Base-by-base conservation (phyloP, 2,113 vertebrate genomes). In the Misgurnus mizolepis region DNA sequence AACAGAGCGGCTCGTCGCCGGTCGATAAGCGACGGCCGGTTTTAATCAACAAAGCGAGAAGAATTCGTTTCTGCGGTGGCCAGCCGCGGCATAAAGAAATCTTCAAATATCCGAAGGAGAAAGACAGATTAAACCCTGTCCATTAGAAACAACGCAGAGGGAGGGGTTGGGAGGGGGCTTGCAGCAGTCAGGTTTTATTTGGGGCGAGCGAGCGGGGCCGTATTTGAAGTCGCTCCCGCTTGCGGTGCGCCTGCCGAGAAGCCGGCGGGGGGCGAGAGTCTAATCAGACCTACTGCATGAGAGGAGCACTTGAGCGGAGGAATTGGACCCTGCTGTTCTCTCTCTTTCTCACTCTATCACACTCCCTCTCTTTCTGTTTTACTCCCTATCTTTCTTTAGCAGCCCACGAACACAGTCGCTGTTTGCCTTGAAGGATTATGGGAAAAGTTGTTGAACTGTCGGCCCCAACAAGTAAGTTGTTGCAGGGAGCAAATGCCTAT, bases 91-190 rank as follows among this genome's bases (percentile, higher is more conserved):
- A 95, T 95, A 93, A 95, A 93, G 70, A 98, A 98, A 96, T 98
- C 97, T 97, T 98, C 96, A 97, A 96, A 98, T 96, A 96, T 96
- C 94, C 65, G 41, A 80, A 82, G 79, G 92, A 93, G 94, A 93
- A 95, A 97, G 96, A 92, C 95, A 98, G 97, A 98, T 98, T 98
- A 98, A 96, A 97, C 96, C 94, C 92, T 96, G 97, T 95, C 95
- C 93, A 71, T 58, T 71, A 78, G 68, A 78, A 70, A 64, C 65
- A 43, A 58, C 47, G 64, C 56, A 61, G 70, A 80, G 65, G 62
- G 78, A 62, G 81, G 65, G 79, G 41, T 67, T 40, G 49, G 62
- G 81, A 95, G 17, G 55, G 5, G 55, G 55, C 6, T 49, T 47
- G 62, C 73, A 95, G 91, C 94, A 94, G 95, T 96, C 95, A 96